Evolutionary conservation across 2,888 invertebrate species (phyloP).

Genomic region (Sialis fuliginosa): DNA sequence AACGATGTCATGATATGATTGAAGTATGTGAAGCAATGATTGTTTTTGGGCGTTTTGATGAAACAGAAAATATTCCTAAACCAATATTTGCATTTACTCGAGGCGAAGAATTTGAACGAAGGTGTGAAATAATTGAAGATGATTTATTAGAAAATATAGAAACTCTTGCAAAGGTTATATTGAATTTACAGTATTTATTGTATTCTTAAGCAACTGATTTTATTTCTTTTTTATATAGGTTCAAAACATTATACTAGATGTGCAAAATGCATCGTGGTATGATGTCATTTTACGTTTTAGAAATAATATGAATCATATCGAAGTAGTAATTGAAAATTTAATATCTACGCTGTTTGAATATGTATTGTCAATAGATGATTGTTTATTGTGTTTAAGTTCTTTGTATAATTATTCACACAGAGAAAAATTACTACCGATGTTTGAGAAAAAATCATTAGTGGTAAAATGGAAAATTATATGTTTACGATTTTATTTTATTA

Average conservation of each 20-base stretch:
- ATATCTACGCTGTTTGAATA: constrained; percentile 61
- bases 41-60: constrained; percentile 67
- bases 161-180: constrained; percentile 30
- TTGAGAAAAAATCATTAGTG: constrained; percentile 50
- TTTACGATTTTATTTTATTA: background rate
- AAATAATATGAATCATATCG: constrained; percentile 40
- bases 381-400: constrained; percentile 56
- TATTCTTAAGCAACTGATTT: background rate
- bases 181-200: background rate
- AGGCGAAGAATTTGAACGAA: constrained; percentile 45
- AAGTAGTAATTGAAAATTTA: constrained; percentile 67
- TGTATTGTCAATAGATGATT: constrained; percentile 65
- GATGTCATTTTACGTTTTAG: constrained; percentile 48
- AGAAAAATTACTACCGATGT: constrained; percentile 48
- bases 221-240: constrained; percentile 21
- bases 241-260: constrained; percentile 50
- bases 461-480: constrained; percentile 9
- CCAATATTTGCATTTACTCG: constrained; percentile 63
- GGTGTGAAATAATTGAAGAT: constrained; percentile 49
- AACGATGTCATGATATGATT: constrained; percentile 67
- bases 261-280: constrained; percentile 69
- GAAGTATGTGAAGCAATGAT: constrained; percentile 82
- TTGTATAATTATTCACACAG: constrained; percentile 63
- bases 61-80: constrained; percentile 45
- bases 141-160: constrained; percentile 21